Evolutionary conservation across 2,888 invertebrate genomes (phyloP), one percentile per base, ranked within the genome.

Genomic region (Platynereis dumerilii): DNA sequence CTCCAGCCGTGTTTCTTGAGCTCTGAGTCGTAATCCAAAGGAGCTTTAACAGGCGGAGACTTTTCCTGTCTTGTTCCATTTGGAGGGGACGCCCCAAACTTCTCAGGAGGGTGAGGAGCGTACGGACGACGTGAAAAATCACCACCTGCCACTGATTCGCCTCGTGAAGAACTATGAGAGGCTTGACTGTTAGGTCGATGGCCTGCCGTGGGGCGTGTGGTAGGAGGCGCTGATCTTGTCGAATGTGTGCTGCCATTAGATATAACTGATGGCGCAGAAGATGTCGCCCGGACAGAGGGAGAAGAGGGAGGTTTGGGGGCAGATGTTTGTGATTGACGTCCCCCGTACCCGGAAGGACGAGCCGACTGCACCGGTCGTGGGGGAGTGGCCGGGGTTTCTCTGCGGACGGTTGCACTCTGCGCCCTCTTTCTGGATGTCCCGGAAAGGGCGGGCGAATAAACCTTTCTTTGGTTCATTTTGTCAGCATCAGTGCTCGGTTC

Each of bases 1-100:
- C 76, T 68, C 82, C 82, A 82, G 15, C 81, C 80, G 66, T 77
- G 75, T 61, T 74, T 78, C 53, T 73, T 72, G 61, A 74, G 66
- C 55, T 76, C 71, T 42, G 66, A 67, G 20, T 78, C 74, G 60
- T 79, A 81, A 55, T 68, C 66, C 12, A 74, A 68, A n/a, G 68
- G 63, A 0, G 71, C 55, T 5, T 3, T 7, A 7, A 7, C 7
- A 17, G 22, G 48, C 1, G 59, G 29, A n/a, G 17, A 3, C n/a
- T 20, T 29, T 29, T 29, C 52, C 5, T 20, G 24, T 27, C 27
- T 29, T 24, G 64, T 12, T 58, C 57, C 24, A 28, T 10, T 15
- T 34, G 17, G 39, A n/a, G 29, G 26, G 42, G 39, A 48, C 10
- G 34, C 55, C n/a, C 27, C n/a, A 27, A 28, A 34, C 26, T 52